Base-by-base conservation (phyloP, 37 sponge, comb jelly and placozoan species). In the Bolinopsis microptera region DNA sequence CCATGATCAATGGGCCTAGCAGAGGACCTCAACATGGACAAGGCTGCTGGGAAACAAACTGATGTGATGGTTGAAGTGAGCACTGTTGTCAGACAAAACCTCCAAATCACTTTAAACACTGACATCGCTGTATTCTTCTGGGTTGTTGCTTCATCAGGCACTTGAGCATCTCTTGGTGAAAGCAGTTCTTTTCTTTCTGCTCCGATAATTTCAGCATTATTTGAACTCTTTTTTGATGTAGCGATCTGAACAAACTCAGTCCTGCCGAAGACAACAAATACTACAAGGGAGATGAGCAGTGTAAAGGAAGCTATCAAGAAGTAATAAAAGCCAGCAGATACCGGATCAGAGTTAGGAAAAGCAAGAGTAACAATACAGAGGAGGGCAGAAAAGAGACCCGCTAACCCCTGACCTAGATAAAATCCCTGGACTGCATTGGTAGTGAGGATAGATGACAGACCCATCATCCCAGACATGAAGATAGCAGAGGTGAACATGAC, bases 401-500 rank as follows among this genome's bases (percentile, higher is more conserved):
- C 74, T 30, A 70, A 25, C 3, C 74, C 74, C 74, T 70, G 74
- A 70, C 74, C 74, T 2, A 70, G 74, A 18, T 70, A 70, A 30
- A 70, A 70, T 2, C 74, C 74, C 74, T 70, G 74, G 28, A 70
- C 74, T 5, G 26, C 74, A 18, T 70, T 70, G n/a, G 74, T 25
- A 2, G 74, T 70, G 74, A 70, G 74, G 2, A 70, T 3, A 2
- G 27, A 25, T 28, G 28, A 23, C 74, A 70, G 23, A 5, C 74
- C 74, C 74, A 70, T 70, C 74, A 70, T 70, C 3, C 28, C 74
- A 70, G 74, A 70, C 74, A 70, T 70, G 74, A 28, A 70, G 2
- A 70, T 30, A 28, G 74, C 74, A 2, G 74, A 70, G 18, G 27
- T 3, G 2, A 30, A 25, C 74, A 70, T 25, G 27, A 2, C 23